These are phyloP conservation scores for Orgyia antiqua DNA, from an alignment of 2,888 invertebrate genomes.

Conservation along the genomic window DNA sequence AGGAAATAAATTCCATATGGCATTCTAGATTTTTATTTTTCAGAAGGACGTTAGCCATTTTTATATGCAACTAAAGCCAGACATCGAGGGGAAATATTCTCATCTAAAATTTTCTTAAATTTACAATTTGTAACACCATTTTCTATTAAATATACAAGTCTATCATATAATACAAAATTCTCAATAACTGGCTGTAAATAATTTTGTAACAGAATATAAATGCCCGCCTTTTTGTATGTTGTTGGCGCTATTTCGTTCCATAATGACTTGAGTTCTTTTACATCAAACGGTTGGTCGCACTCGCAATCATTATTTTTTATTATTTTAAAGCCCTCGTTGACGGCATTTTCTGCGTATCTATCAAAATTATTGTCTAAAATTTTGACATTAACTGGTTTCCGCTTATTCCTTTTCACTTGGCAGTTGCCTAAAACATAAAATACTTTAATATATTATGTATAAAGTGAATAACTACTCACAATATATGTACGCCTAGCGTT, in stretches of 20 bases:
- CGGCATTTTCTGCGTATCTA: slow-evolving; percentile 43
- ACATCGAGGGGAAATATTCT: slow-evolving; percentile 82
- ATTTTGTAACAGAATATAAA: slow-evolving; percentile 56
- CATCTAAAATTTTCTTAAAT: slow-evolving; percentile 79
- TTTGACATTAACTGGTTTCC: slow-evolving; percentile 59
- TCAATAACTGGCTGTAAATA: slow-evolving; percentile 54
- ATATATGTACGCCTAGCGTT: too few relatives aligned
- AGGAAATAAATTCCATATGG: too few relatives aligned
- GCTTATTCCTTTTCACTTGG: slow-evolving; percentile 57
- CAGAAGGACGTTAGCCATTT: too few relatives aligned
- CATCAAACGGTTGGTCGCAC: slow-evolving; percentile 29
- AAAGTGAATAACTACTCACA: too few relatives aligned
- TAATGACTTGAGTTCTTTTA: slow-evolving; percentile 38
- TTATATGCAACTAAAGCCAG: slow-evolving; percentile 78
- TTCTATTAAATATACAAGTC: slow-evolving; percentile 54
- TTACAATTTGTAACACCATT: slow-evolving; percentile 41
- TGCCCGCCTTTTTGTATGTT: slow-evolving; percentile 45
- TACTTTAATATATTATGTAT: too few relatives aligned
- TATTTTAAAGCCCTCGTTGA: slow-evolving; percentile 40
- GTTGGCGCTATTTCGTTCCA: slow-evolving; percentile 40
- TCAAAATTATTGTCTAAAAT: slow-evolving; percentile 43
- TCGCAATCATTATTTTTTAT: slow-evolving; percentile 15
- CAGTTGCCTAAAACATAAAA: slow-evolving; percentile 69
- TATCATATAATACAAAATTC: slow-evolving; percentile 57
- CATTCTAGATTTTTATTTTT: too few relatives aligned